Base-by-base conservation (phyloP, 2,888 invertebrate genomes). In the Spisula solida region DNA sequence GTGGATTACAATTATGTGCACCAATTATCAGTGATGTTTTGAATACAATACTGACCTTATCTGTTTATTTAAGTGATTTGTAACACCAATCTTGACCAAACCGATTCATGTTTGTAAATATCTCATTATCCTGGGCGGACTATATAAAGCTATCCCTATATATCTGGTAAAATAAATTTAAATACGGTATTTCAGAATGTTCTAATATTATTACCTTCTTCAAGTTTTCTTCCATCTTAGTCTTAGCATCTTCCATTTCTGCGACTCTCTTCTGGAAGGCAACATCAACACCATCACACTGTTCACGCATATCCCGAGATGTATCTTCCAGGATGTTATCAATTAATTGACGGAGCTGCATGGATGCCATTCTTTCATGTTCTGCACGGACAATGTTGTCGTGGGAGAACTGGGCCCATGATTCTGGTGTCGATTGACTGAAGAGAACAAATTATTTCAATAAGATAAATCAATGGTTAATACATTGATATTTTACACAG, bases 371-470 rank as follows among this genome's bases (percentile, higher is more conserved):
- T 85, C 98, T 97, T 75, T 98, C 98, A 70, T 97, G 97, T 96
- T 98, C 98, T 75, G 98, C 98, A 93, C 98, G 97, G 55, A 98
- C 97, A 70, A 99, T 97, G 81, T 98, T 98, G 96, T 98, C 98
- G 94, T 98, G 97, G 41, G 98, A 98, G 94, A 98, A 98, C 95
- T 98, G 98, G 92, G 98, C 98, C 98, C 99, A 99, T 93, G 98
- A 98, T 94, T 98, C 98, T 41, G 98, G 98, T 18, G 98, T 98
- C 0, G 98, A 98, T 97, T 98, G 98, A 47, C 98, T 98, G 51
- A 48, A 75, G 18, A 34, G 14, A 66, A 66, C n/a, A 66, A 25
- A 25, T 25, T 66, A 25, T 66, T 25, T 10, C 1, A 25, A 66
- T 66, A 25, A 66, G 25, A n/a, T n/a, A n/a, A n/a, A n/a, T n/a